These are phyloP conservation scores for Pristiophorus japonicus DNA, from an alignment of 2,113 vertebrate genomes.

Conservation along the genomic window DNA sequence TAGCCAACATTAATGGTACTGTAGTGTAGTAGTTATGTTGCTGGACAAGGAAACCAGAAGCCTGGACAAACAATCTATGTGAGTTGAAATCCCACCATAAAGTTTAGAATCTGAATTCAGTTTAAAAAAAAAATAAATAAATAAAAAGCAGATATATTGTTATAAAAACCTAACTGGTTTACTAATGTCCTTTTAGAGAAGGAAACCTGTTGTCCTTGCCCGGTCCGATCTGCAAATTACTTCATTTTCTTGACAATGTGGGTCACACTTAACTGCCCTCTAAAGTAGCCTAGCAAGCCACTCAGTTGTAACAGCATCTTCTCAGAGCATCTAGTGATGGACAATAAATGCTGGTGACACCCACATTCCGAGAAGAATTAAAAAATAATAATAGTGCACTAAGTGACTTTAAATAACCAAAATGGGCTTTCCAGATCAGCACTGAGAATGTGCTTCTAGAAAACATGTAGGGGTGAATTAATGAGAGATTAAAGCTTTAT, in stretches of 20 bases:
- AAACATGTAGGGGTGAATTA: background rate
- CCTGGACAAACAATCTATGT: background rate
- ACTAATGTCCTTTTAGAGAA: background rate
- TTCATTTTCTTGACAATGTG: background rate
- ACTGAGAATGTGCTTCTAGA: background rate
- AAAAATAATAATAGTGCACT: background rate
- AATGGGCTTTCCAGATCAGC: background rate
- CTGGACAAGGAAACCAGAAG: background rate
- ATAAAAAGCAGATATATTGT: background rate
- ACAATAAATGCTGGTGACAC: background rate
- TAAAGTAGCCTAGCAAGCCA: background rate
- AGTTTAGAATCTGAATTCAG: background rate
- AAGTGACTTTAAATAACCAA: background rate
- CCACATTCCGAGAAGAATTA: background rate
- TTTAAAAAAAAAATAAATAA: background rate
- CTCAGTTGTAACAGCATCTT: too few relatives aligned
- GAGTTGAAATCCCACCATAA: background rate
- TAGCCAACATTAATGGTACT: background rate
- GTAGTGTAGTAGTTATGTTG: background rate
- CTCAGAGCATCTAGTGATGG: background rate
- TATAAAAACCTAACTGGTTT: background rate
- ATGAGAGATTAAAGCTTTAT: too few relatives aligned
- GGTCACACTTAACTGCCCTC: too few relatives aligned
- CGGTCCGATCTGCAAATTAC: background rate
- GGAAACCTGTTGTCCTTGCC: background rate